A percentile compares a stretch with the other conserved stretches of the same genome.
Evolutionary conservation across 2,888 invertebrate genomes (phyloP).

Genomic region (Habroteleia sp.): DNA sequence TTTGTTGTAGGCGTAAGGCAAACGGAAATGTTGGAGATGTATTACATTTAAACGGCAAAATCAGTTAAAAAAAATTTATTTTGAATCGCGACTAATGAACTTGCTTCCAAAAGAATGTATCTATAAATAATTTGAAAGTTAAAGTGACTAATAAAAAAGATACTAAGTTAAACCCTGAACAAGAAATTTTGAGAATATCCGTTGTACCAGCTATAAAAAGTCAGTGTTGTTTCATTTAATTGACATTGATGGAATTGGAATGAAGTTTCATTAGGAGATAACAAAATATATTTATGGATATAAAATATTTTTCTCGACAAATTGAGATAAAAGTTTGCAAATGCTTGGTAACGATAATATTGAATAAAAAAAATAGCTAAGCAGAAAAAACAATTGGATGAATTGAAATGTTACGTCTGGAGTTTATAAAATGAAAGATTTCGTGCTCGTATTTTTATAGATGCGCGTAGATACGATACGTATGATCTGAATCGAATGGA

Average conservation of each 20-base stretch:
- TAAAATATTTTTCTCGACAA: not conserved
- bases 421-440: conserved; percentile 14
- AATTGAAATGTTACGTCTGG: conserved; percentile 29
- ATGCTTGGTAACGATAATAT: conserved; percentile 3
- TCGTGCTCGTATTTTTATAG: conserved; percentile 10
- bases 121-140: not conserved
- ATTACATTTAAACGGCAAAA: conserved; percentile 11
- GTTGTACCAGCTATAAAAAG: conserved; percentile 6
- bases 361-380: not conserved
- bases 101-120: conserved; percentile 7
- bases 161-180: too few species aligned
- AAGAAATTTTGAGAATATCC: too few species aligned
- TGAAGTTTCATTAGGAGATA: not conserved
- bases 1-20: conserved; percentile 40
- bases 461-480: conserved; percentile 16
- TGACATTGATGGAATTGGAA: not conserved
- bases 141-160: too few species aligned
- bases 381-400: conserved; percentile 18
- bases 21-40: conserved; percentile 34
- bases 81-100: conserved; percentile 25
- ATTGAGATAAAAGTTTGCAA: not conserved
- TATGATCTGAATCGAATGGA: conserved; percentile 31
- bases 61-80: conserved; percentile 18
- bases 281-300: not conserved
- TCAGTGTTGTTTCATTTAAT: not conserved